Percentiles rank a stretch among this genome's conserved stretches.
Evolutionary conservation across 35 echinoderm and acorn worm genomes (phyloP).

Genomic region (Hemicentrotus pulcherrimus): DNA sequence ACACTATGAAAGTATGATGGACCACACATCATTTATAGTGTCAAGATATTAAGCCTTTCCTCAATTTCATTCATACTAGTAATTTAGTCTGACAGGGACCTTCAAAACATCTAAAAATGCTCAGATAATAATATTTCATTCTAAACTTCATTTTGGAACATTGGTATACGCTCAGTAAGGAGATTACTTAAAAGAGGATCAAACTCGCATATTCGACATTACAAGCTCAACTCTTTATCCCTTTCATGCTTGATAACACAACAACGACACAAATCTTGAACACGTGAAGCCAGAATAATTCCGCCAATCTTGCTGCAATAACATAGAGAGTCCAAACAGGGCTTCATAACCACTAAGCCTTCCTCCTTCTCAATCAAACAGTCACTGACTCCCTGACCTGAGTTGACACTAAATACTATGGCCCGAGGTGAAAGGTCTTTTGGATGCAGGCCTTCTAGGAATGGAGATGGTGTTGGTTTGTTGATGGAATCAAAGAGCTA

Average conservation of each 20-base stretch:
- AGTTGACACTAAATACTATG: slow-evolving; percentile 19
- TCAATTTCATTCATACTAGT: background rate
- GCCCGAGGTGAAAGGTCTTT: background rate
- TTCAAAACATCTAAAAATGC: too few relatives aligned
- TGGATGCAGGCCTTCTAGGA: background rate
- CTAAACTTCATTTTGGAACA: background rate
- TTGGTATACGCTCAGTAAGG: background rate
- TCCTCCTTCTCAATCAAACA: background rate
- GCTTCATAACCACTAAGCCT: background rate
- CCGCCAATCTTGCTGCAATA: background rate
- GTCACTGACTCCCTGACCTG: slow-evolving; percentile 11
- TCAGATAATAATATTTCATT: too few relatives aligned
- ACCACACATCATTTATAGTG: background rate
- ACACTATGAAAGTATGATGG: background rate
- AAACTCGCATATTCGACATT: background rate
- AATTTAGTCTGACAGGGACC: too few relatives aligned
- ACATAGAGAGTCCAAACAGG: background rate
- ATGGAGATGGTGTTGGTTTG: slow-evolving; percentile 22
- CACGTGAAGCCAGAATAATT: background rate
- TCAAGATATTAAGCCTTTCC: background rate
- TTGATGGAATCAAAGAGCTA: slow-evolving; percentile 38
- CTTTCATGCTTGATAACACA: background rate
- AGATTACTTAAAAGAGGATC: background rate
- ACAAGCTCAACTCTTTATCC: background rate
- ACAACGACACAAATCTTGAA: background rate